A percentile compares a stretch with the other conserved stretches of the same genome.
Conservation (phyloP, 2,797 vertebrate genomes). For the Eupleurogrammus muticus region DNA sequence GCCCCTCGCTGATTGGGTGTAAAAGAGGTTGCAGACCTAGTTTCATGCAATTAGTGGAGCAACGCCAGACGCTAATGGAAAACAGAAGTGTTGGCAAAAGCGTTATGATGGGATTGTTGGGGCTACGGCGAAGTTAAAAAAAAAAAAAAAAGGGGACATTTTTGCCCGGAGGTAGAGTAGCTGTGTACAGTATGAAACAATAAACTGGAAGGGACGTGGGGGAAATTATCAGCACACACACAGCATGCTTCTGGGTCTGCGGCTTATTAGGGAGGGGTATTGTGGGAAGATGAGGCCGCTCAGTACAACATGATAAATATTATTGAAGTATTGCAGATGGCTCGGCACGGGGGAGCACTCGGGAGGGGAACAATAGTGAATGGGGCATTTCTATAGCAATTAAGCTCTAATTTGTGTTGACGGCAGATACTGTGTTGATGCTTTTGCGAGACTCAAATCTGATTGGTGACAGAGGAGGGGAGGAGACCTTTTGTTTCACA, state of each 20-base stretch:
- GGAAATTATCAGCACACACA: constrained; percentile 59
- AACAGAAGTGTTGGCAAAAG: constrained; percentile 73
- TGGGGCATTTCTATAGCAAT: constrained; percentile 75
- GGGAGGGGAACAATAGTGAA: constrained; percentile 71
- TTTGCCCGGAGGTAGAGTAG: constrained; percentile 62
- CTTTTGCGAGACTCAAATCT: constrained; percentile 63
- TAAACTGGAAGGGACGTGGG: constrained; percentile 60
- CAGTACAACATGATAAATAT: constrained; percentile 75
- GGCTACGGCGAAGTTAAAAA: constrained; percentile 51
- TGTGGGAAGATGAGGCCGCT: constrained; percentile 74
- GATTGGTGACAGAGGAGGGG: constrained; percentile 69
- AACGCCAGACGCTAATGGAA: constrained; percentile 77
- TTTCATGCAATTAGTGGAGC: constrained; percentile 83
- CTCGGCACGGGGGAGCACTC: constrained; percentile 60
- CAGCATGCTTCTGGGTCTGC: constrained; percentile 53
- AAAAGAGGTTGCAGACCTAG: constrained; percentile 81
- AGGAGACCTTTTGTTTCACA: constrained; percentile 61
- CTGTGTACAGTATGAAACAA: constrained; percentile 61
- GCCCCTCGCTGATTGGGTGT: constrained; percentile 79
- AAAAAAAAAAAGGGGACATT: constrained; percentile 53
- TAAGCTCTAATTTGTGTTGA: constrained; percentile 81
- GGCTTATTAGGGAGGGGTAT: constrained; percentile 58
- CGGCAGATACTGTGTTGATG: constrained; percentile 60
- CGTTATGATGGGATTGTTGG: constrained; percentile 64
- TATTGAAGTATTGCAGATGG: constrained; percentile 79